These are phyloP conservation scores for Nanger granti DNA, from an alignment of 2,113 vertebrate genomes.

Conservation along the genomic window DNA sequence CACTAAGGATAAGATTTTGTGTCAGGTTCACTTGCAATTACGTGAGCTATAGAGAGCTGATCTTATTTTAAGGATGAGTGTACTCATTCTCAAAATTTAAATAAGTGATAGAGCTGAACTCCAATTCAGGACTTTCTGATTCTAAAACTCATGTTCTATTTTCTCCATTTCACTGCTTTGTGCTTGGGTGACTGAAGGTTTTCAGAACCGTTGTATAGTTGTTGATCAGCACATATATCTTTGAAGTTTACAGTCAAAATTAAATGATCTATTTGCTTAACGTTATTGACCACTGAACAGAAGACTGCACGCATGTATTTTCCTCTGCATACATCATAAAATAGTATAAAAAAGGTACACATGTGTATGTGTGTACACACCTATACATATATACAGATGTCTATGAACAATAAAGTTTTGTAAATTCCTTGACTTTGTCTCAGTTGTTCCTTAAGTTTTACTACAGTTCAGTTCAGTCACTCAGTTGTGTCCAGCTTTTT, in stretches of 20 bases:
- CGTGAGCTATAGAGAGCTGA: background rate
- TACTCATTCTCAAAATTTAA: constrained; percentile 11
- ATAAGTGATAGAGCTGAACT: background rate
- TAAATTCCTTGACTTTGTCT: background rate
- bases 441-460: background rate
- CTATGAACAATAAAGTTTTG: background rate
- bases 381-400: background rate
- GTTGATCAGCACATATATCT: background rate
- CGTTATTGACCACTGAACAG: background rate
- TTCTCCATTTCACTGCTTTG: background rate
- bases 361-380: background rate
- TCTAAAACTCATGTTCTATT: background rate
- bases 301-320: background rate
- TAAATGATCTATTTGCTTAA: background rate
- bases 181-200: background rate
- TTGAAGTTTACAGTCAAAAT: background rate
- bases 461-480: too few relatives aligned
- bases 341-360: background rate
- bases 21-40: background rate
- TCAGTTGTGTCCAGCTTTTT: too few relatives aligned
- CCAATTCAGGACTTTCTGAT: background rate
- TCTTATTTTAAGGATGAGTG: background rate
- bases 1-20: background rate
- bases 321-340: background rate
- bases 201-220: background rate